phyloP scores from a whole-genome alignment of 2,888 invertebrate species.

The Cryptops parisi region DNA sequence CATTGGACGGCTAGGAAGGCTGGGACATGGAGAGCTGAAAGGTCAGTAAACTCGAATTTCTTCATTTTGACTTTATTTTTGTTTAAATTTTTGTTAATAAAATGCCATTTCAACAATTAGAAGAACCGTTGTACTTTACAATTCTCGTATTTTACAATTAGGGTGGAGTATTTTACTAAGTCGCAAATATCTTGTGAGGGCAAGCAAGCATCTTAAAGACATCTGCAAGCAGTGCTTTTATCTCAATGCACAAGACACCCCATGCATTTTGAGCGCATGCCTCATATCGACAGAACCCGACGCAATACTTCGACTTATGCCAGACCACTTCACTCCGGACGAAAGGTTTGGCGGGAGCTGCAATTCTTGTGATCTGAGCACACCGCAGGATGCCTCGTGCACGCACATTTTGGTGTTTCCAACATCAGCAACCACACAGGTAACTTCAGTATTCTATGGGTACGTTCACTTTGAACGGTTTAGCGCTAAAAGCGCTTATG shows the following conservation, averaged over 20 bases:
- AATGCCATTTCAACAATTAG: background rate
- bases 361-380: constrained; percentile 69
- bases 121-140: background rate
- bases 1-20: constrained; percentile 85
- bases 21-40: constrained; percentile 96
- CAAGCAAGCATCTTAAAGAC: constrained; percentile 75
- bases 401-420: constrained; percentile 98
- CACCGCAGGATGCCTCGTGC: constrained; percentile 90
- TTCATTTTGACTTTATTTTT: too few relatives aligned
- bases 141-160: constrained; percentile 21
- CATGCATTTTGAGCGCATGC: constrained; percentile 94
- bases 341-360: constrained; percentile 76
- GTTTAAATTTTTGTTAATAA: background rate
- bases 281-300: constrained; percentile 91
- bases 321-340: constrained; percentile 86
- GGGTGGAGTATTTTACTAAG: constrained; percentile 91
- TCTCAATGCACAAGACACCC: constrained; percentile 64
- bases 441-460: too few relatives aligned
- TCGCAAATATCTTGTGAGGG: constrained; percentile 72
- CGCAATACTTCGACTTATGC: constrained; percentile 71
- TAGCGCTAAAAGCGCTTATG: too few relatives aligned
- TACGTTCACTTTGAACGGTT: too few relatives aligned
- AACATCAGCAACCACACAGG: constrained; percentile 86
- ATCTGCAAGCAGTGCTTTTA: constrained; percentile 77
- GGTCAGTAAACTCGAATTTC: constrained; percentile 37